Evolutionary conservation across 1,140 invertebrate genomes (phyloP).

Genomic region (Telenomus remus): DNA sequence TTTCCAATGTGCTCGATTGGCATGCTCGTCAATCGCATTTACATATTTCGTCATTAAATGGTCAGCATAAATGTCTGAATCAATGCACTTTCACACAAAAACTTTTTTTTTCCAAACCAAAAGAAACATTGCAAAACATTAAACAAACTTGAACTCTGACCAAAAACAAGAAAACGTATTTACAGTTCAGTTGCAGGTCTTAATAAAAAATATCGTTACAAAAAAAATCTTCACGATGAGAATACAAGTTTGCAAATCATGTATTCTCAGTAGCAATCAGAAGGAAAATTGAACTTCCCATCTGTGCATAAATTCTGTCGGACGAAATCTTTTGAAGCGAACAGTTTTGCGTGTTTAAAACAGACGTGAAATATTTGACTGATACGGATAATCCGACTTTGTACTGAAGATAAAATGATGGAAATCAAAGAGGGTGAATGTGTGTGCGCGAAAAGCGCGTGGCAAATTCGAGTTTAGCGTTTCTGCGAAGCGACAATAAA

Average conservation of each 20-base stretch:
- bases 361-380: conserved; percentile 30
- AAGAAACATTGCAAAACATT: too few species aligned
- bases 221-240: not conserved
- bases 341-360: conserved; percentile 22
- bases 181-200: too few species aligned
- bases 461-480: conserved; percentile 39
- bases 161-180: too few species aligned
- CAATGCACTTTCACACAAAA: conserved; percentile 28
- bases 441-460: conserved; percentile 21
- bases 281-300: conserved; percentile 29
- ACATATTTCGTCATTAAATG: conserved; percentile 31
- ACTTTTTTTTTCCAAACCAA: not conserved
- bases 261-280: not conserved
- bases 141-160: too few species aligned
- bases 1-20: conserved; percentile 33
- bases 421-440: conserved; percentile 26
- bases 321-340: conserved; percentile 29
- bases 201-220: too few species aligned
- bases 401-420: conserved; percentile 25
- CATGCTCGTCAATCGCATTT: conserved; percentile 21
- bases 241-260: not conserved
- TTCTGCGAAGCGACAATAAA: conserved; percentile 60
- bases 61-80: conserved; percentile 3
- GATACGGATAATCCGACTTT: conserved; percentile 41
- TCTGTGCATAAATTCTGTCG: conserved; percentile 12